Percentiles rank a stretch among this genome's conserved stretches.
phyloP scores from a whole-genome alignment of 2,888 invertebrate genomes.

The Odontomyia ornata region DNA sequence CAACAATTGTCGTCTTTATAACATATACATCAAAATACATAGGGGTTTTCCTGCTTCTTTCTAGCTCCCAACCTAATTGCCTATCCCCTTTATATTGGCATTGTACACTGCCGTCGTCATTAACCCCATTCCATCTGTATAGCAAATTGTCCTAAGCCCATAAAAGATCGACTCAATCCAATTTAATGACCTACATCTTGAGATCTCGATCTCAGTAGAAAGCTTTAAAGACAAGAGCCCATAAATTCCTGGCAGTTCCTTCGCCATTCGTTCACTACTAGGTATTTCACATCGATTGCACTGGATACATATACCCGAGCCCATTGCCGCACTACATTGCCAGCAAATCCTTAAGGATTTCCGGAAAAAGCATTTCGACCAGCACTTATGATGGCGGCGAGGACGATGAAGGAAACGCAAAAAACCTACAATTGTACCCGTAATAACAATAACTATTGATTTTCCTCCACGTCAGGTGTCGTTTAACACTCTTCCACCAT shows the following conservation, averaged over 20 bases:
- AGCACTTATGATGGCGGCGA: not conserved
- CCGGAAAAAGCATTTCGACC: not conserved
- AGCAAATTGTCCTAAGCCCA: constrained; percentile 37
- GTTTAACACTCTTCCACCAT: not conserved
- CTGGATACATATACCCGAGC: not conserved
- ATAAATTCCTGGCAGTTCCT: constrained; percentile 23
- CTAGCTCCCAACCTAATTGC: not conserved
- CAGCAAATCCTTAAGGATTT: constrained; percentile 12
- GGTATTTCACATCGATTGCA: not conserved
- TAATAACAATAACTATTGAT: constrained; percentile 38
- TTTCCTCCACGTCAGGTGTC: constrained; percentile 23
- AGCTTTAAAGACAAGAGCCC: constrained; percentile 10
- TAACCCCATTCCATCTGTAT: constrained; percentile 24
- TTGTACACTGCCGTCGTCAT: constrained; percentile 17
- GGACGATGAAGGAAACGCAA: not conserved
- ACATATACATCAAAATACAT: no score
- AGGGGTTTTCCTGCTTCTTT: not conserved
- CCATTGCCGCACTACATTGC: not conserved
- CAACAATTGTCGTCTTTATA: no score
- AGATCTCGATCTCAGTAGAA: not conserved
- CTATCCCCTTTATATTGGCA: constrained; percentile 3
- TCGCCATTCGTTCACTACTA: not conserved
- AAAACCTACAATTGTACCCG: not conserved
- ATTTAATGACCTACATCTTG: constrained; percentile 35
- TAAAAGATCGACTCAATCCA: constrained; percentile 40